These are phyloP conservation scores for Marcusenius ussheri DNA, from an alignment of 2,113 vertebrate species.

Conservation along the genomic window DNA sequence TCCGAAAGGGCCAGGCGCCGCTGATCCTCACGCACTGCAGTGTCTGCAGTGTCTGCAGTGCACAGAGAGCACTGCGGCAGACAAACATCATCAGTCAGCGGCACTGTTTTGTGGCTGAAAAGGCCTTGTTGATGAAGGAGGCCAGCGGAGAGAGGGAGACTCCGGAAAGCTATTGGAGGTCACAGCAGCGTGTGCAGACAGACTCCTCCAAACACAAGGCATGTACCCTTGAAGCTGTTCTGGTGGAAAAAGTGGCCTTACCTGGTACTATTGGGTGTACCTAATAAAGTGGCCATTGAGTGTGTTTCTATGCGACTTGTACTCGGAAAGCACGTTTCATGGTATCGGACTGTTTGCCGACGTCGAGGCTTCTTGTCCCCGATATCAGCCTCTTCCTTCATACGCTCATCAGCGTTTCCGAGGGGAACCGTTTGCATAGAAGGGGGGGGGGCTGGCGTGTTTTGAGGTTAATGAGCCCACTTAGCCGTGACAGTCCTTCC, in stretches of 20 bases:
- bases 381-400: not conserved
- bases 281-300: not conserved
- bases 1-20: not conserved
- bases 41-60: not conserved
- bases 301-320: not conserved
- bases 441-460: not conserved
- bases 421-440: constrained; percentile 15
- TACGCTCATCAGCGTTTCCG: not conserved
- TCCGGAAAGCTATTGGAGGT: not conserved
- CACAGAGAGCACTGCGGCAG: not conserved
- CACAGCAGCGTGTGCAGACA: not conserved
- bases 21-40: not conserved
- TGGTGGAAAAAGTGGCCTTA: not conserved
- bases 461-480: constrained; percentile 35
- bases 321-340: not conserved
- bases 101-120: not conserved
- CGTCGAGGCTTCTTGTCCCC: not conserved
- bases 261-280: not conserved
- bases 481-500: constrained; percentile 30
- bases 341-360: not conserved
- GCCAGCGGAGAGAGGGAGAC: not conserved
- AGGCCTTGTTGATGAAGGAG: not conserved
- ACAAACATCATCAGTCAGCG: not conserved
- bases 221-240: not conserved
- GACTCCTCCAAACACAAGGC: not conserved